These are phyloP conservation scores for Plecotus auritus DNA, from an alignment of 2,113 vertebrate genomes.

Conservation along the genomic window DNA sequence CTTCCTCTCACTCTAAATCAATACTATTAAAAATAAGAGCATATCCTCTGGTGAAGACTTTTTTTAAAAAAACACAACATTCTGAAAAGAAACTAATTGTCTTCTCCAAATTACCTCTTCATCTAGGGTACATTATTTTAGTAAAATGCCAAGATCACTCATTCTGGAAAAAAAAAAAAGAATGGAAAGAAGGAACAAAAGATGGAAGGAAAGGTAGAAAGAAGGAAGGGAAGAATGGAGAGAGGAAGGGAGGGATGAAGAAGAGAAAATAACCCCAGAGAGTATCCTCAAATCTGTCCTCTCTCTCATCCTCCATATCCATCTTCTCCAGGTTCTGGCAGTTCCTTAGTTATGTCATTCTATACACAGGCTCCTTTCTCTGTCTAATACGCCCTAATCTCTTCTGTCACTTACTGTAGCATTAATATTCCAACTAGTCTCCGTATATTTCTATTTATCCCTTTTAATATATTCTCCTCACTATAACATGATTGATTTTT, in stretches of 20 bases:
- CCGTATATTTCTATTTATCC: neutral
- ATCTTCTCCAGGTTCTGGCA: neutral
- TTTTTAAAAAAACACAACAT: neutral
- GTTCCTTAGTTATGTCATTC: neutral
- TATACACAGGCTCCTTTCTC: neutral
- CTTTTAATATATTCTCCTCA: neutral
- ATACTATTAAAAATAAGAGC: neutral
- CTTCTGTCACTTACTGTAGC: neutral
- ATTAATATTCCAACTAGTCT: neutral
- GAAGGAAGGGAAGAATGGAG: neutral
- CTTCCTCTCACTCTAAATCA: neutral
- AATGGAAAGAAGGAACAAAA: neutral
- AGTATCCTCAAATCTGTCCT: neutral
- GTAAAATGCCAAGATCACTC: neutral
- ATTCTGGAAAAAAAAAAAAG: neutral
- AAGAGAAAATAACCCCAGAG: neutral
- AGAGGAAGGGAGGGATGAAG: neutral
- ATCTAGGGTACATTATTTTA: neutral
- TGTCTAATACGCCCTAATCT: neutral
- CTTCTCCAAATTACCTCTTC: neutral
- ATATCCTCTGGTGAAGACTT: neutral
- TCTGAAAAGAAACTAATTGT: neutral
- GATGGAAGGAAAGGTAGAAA: neutral
- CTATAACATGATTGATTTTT: neutral
- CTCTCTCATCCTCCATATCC: too few relatives aligned